Conservation (phyloP, 2,888 invertebrate genomes). For the Dendrolimus pini region DNA sequence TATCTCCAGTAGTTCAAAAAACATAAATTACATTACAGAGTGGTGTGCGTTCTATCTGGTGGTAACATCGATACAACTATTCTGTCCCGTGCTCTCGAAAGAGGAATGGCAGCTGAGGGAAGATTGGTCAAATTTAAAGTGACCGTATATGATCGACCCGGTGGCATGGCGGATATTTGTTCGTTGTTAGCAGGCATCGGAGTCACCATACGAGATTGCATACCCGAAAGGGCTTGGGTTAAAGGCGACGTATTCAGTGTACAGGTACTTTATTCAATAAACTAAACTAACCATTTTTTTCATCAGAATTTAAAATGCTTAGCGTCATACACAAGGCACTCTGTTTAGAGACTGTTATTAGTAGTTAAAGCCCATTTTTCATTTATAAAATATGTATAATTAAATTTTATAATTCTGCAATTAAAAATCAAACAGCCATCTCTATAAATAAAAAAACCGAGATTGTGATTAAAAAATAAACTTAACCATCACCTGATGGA, state of each 20-base stretch:
- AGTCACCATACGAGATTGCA: conserved; percentile 93
- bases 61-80: conserved; percentile 96
- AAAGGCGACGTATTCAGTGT: conserved; percentile 87
- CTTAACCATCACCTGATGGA: too few relatives aligned
- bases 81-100: conserved; percentile 89
- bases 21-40: conserved; percentile 67
- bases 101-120: conserved; percentile 94
- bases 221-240: conserved; percentile 96
- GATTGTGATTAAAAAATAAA: too few relatives aligned
- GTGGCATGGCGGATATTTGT: conserved; percentile 91
- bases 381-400: too few relatives aligned
- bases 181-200: conserved; percentile 83
- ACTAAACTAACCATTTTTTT: too few relatives aligned
- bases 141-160: conserved; percentile 89
- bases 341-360: too few relatives aligned
- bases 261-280: conserved; percentile 29
- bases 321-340: too few relatives aligned
- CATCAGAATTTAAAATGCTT: too few relatives aligned
- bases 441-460: too few relatives aligned
- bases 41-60: conserved; percentile 87
- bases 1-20: too few relatives aligned
- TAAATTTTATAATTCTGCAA: too few relatives aligned
- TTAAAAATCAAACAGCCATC: too few relatives aligned
- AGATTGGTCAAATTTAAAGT: conserved; percentile 77
- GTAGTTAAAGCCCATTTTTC: too few relatives aligned